Evolutionary conservation across 1,140 invertebrate species (phyloP).

Genomic region (Brachionus asplanchnoidis): DNA sequence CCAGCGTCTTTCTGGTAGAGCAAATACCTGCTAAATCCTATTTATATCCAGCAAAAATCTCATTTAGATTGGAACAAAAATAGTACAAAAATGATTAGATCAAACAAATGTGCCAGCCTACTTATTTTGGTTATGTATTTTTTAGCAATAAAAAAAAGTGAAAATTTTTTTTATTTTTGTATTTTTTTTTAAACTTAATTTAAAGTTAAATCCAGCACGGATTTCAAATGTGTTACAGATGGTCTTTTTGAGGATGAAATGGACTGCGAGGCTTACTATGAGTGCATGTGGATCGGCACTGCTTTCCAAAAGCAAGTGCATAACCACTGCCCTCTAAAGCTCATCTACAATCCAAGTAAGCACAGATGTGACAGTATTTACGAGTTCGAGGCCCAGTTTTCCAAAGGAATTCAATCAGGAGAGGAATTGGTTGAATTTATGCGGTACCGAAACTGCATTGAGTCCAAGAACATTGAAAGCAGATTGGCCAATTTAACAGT

Average conservation of each 20-base stretch:
- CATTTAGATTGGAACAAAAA: background rate
- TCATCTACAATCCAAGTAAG: conserved; percentile 32
- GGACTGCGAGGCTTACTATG: conserved; percentile 29
- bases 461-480: background rate
- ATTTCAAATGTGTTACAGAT: conserved; percentile 38
- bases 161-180: background rate
- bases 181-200: background rate
- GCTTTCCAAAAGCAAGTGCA: conserved; percentile 9
- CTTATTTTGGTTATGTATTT: background rate
- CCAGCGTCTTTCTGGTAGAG: background rate
- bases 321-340: background rate
- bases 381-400: conserved; percentile 32
- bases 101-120: background rate
- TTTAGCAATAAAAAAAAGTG: background rate
- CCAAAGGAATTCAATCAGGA: conserved; percentile 23
- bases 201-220: background rate
- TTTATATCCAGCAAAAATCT: background rate
- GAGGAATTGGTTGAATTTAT: conserved; percentile 37
- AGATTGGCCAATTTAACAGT: background rate
- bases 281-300: conserved; percentile 39
- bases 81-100: background rate
- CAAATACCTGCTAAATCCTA: background rate
- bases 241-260: conserved; percentile 30
- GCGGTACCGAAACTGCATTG: conserved; percentile 34
- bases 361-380: conserved; percentile 29